Evolutionary conservation across 2,888 invertebrate genomes (phyloP).

Genomic region (Stegophylla sp.): DNA sequence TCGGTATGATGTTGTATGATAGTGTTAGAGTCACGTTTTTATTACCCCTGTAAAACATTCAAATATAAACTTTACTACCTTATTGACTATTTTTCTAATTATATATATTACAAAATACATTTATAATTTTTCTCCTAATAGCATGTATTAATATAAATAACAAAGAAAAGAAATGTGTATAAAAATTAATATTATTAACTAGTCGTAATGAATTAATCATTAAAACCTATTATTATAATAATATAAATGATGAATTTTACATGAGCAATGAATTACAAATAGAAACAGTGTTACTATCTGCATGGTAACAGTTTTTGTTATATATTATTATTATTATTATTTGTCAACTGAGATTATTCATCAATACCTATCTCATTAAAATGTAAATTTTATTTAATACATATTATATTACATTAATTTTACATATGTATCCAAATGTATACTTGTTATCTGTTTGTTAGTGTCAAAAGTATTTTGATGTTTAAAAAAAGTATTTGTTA

Average conservation of each 20-base stretch:
- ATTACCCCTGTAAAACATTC: constrained; percentile 76
- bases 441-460: constrained; percentile 32
- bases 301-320: background rate
- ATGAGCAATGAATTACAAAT: background rate
- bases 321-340: background rate
- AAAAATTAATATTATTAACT: background rate
- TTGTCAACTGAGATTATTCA: background rate
- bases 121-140: constrained; percentile 53
- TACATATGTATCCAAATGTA: background rate
- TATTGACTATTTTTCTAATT: constrained; percentile 10
- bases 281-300: background rate
- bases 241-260: constrained; percentile 9
- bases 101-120: background rate
- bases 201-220: constrained; percentile 5
- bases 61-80: constrained; percentile 51
- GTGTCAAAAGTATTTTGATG: constrained; percentile 24
- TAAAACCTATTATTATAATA: background rate
- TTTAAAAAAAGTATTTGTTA: constrained; percentile 38
- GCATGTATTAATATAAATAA: constrained; percentile 20
- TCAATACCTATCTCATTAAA: background rate
- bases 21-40: constrained; percentile 92
- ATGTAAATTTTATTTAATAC: background rate
- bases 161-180: constrained; percentile 3
- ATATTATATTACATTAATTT: constrained; percentile 12
- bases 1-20: constrained; percentile 98